Evolutionary conservation across 2,888 invertebrate genomes (phyloP), one percentile per base, ranked within the genome.

Genomic region (Orchestes rusci): DNA sequence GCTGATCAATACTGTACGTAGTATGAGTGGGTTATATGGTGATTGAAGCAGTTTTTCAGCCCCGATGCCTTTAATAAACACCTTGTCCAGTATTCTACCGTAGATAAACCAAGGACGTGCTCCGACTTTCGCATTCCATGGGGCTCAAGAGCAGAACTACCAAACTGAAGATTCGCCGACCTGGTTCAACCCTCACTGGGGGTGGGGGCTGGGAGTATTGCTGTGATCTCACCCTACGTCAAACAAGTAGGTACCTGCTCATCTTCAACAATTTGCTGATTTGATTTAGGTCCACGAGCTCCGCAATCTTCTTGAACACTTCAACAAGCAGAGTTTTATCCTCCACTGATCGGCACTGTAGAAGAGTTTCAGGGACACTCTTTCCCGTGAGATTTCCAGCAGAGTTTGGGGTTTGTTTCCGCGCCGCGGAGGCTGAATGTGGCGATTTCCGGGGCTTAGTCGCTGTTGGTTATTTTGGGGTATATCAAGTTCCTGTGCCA

Each of bases 241-340:
- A 89, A 90, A 64, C 96, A 96, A 78, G 91, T 90, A 65, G 71
- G n/a, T n/a, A n/a, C n/a, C n/a, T n/a, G n/a, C n/a, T n/a, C n/a
- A n/a, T n/a, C n/a, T n/a, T n/a, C n/a, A 7, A n/a, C 2, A 15
- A 8, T 4, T 39, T 28, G 28, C 30, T 39, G 7, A 13, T n/a
- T 15, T 2, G 10, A n/a, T n/a, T n/a, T 23, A 82, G 81, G 80
- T 79, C 1, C 72, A 73, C 51, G 79, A 80, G 66, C 76, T 84
- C 20, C 70, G 76, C 31, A 59, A 69, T 30, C 60, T 81, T 43
- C 62, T 82, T n/a, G n/a, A n/a, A n/a, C n/a, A n/a, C n/a, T n/a
- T 12, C 58, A 61, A 18, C 72, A 73, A 38, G 67, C 71, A 16
- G 72, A 72, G 35, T 69, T 75, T 15, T 69, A 74, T 28, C 48